Conservation (phyloP, 2,113 vertebrate species). For the Steatornis caripensis region DNA sequence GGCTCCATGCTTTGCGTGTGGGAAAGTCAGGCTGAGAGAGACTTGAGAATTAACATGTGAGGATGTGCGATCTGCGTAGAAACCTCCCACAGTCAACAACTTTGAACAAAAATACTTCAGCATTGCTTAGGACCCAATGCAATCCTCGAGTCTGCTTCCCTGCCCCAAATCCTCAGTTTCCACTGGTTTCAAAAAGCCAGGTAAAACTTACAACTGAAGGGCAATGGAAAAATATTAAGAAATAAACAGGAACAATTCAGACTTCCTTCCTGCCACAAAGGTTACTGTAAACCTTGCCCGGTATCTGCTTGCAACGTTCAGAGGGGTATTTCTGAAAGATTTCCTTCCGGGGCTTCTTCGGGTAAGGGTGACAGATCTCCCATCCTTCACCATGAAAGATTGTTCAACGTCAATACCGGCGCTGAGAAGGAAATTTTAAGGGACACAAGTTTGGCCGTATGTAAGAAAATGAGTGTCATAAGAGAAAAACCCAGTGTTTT, state of each 20-base stretch:
- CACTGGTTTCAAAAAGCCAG: not conserved
- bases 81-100: not conserved
- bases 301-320: not conserved
- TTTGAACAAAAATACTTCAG: not conserved
- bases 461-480: not conserved
- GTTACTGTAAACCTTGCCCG: not conserved
- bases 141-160: not conserved
- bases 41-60: not conserved
- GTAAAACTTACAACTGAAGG: not conserved
- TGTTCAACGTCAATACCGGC: not conserved
- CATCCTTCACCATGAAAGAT: not conserved
- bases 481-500: not conserved
- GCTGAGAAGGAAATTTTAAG: not conserved
- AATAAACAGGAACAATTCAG: not conserved
- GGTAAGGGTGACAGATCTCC: not conserved
- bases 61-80: not conserved
- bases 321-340: not conserved
- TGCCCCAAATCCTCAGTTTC: not conserved
- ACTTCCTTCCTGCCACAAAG: not conserved
- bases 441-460: not conserved
- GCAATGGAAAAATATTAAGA: not conserved
- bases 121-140: not conserved
- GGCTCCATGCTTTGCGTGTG: not conserved
- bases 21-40: not conserved
- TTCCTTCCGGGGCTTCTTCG: not conserved